Evolutionary conservation across 2,888 invertebrate genomes (phyloP).

Genomic region (Ellobium chinense): DNA sequence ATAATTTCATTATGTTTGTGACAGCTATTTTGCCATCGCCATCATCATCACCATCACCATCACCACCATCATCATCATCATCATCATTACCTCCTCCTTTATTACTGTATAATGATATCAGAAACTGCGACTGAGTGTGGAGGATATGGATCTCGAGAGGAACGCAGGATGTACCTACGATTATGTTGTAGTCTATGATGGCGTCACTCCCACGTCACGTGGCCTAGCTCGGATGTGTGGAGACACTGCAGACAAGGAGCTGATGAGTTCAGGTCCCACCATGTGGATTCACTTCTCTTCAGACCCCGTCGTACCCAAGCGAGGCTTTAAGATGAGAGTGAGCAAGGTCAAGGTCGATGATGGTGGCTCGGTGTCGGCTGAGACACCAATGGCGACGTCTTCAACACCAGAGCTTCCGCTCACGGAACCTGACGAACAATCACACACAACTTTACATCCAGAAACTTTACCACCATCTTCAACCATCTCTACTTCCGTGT

Average conservation of each 20-base stretch:
- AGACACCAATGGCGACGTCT: background rate
- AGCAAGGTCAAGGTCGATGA: background rate
- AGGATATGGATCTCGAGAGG: conserved; percentile 40
- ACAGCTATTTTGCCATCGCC: no score
- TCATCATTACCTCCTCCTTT: background rate
- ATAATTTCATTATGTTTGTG: no score
- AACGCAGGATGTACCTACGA: conserved; percentile 39
- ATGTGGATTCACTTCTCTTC: background rate
- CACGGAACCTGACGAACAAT: background rate
- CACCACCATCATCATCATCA: no score
- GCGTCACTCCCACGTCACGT: background rate
- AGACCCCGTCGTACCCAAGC: background rate
- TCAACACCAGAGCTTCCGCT: background rate
- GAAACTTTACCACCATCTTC: background rate
- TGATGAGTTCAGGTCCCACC: background rate
- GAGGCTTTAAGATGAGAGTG: conserved; percentile 25
- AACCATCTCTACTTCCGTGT: background rate
- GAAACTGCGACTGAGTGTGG: conserved; percentile 32
- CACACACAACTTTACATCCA: background rate
- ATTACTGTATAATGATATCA: background rate
- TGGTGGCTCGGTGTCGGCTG: background rate
- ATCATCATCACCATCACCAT: no score
- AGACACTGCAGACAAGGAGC: background rate
- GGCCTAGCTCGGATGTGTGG: conserved; percentile 13
- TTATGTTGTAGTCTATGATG: conserved; percentile 31